Conservation (phyloP, 2,797 vertebrate species). For the Eleutherodactylus coqui region DNA sequence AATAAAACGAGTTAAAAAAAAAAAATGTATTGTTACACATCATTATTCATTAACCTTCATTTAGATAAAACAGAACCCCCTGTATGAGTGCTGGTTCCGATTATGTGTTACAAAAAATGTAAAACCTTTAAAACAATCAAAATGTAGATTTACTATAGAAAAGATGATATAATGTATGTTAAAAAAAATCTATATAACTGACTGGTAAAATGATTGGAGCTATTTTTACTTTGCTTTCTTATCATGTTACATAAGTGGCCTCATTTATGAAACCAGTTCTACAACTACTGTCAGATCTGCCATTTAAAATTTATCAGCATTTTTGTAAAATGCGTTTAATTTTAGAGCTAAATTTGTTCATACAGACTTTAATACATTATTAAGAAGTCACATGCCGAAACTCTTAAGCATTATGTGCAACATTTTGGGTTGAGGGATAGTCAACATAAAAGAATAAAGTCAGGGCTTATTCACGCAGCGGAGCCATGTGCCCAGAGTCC, state of each 20-base stretch:
- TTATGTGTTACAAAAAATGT: too few species aligned
- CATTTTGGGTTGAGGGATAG: background rate
- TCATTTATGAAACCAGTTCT: slow-evolving; percentile 10
- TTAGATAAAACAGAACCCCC: background rate
- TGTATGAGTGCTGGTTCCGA: too few species aligned
- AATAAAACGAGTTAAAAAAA: too few species aligned
- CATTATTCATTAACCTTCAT: background rate
- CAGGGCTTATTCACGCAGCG: too few species aligned
- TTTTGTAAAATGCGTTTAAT: slow-evolving; percentile 21
- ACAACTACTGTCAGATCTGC: background rate
- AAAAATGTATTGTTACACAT: too few species aligned
- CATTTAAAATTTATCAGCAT: slow-evolving; percentile 19
- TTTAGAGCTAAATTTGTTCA: slow-evolving; percentile 10
- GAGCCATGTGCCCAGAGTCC: background rate
- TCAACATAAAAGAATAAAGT: background rate
- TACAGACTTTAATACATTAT: background rate
- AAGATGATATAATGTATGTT: too few species aligned
- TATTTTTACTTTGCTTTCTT: background rate
- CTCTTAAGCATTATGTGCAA: background rate
- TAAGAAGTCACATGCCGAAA: background rate
- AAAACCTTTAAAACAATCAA: background rate
- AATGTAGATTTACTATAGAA: background rate
- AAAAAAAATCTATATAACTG: background rate
- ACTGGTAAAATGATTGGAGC: background rate
- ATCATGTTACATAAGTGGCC: slow-evolving; percentile 9